Percentiles rank a stretch among this genome's conserved stretches.
Evolutionary conservation across 37 sponge, comb jelly and placozoan species (phyloP).

Genomic region (Theonella swinhoei): DNA sequence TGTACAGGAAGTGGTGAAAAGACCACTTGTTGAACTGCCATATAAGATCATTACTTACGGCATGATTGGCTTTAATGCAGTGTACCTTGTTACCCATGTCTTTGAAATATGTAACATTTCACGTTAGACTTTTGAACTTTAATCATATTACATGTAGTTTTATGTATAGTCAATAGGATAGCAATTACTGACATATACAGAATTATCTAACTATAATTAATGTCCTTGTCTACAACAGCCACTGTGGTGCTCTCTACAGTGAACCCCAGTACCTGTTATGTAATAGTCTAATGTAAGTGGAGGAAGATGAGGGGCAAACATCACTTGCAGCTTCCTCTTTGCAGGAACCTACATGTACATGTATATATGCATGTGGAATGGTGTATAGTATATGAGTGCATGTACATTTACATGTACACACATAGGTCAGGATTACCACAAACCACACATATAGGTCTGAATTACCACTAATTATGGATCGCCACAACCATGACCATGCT

Average conservation of each 20-base stretch:
- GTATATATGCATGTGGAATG: not conserved
- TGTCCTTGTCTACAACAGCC: no score
- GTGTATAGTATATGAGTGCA: not conserved
- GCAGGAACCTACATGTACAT: not conserved
- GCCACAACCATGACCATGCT: no score
- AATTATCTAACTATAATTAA: no score
- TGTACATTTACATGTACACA: no score
- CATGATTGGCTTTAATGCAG: conserved; percentile 69
- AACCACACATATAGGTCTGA: no score
- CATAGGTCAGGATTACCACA: no score
- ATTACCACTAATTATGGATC: no score
- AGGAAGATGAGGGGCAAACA: conserved; percentile 87
- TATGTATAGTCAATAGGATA: not conserved
- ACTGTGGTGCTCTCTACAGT: no score
- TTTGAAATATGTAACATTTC: conserved; percentile 60
- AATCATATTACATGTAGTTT: conserved; percentile 46
- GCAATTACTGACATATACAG: conserved; percentile 58
- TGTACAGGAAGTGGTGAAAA: conserved; percentile 65
- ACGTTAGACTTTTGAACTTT: not conserved
- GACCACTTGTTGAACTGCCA: conserved; percentile 87
- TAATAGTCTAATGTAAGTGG: conserved; percentile 43
- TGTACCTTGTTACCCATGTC: conserved; percentile 29
- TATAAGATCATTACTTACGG: conserved; percentile 86
- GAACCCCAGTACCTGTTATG: conserved; percentile 60
- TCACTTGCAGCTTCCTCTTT: conserved; percentile 43